phyloP scores from a whole-genome alignment of 2,797 vertebrate genomes.

The Cuculus canorus region DNA sequence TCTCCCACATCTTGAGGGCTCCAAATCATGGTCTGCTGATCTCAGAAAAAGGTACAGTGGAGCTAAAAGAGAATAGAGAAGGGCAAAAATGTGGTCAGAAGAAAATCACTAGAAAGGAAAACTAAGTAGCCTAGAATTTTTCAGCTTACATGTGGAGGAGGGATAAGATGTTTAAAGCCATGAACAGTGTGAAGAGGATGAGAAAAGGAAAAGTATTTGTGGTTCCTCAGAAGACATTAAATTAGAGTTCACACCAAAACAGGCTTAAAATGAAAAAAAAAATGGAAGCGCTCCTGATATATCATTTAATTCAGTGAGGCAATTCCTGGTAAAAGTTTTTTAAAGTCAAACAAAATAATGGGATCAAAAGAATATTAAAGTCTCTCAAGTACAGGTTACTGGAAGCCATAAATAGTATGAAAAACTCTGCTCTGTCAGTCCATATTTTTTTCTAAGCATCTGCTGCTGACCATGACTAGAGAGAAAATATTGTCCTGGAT shows the following conservation, averaged over 20 bases:
- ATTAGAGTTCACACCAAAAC: not conserved
- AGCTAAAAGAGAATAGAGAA: not conserved
- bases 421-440: not conserved
- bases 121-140: not conserved
- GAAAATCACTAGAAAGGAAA: not conserved
- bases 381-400: conserved; percentile 1
- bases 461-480: not conserved
- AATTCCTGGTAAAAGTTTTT: not conserved
- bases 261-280: not conserved
- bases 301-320: not conserved
- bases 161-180: not conserved
- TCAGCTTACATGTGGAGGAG: not conserved
- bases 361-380: conserved; percentile 15
- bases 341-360: conserved; percentile 10
- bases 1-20: not conserved
- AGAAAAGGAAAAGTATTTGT: not conserved
- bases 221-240: not conserved
- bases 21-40: not conserved
- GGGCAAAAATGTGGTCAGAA: not conserved
- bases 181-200: not conserved
- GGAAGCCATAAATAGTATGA: not conserved
- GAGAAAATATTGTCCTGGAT: not conserved
- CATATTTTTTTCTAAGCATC: not conserved
- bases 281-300: not conserved
- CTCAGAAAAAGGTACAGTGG: not conserved